Conservation (phyloP, 2,888 invertebrate genomes). For the Eristalis arbustorum region DNA sequence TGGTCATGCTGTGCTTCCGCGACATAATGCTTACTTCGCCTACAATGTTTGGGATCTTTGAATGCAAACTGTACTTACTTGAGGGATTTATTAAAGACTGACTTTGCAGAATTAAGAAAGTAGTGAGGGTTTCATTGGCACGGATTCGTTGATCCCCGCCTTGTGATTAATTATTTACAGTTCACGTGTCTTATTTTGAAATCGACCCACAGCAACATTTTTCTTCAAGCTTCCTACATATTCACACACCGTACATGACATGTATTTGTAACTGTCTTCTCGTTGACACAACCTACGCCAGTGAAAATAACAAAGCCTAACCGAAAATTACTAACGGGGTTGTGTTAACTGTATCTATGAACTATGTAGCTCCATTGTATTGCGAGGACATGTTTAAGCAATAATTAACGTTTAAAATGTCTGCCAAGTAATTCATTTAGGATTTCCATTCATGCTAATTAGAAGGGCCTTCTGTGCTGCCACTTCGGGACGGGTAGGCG, state of each 20-base stretch:
- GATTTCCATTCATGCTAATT: conserved; percentile 40
- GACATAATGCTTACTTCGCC: neutral
- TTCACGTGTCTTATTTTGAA: neutral
- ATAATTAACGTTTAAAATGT: conserved; percentile 46
- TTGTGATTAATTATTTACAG: neutral
- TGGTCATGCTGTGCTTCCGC: neutral
- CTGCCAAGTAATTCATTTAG: conserved; percentile 19
- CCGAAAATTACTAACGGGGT: neutral
- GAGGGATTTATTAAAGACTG: neutral
- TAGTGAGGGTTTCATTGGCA: neutral
- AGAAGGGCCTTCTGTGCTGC: neutral
- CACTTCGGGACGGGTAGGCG: neutral
- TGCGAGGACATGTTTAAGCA: conserved; percentile 30
- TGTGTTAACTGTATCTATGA: neutral
- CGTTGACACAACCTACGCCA: neutral
- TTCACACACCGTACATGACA: neutral
- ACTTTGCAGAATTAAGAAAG: neutral
- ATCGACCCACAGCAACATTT: neutral
- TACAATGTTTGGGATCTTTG: neutral
- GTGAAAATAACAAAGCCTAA: neutral
- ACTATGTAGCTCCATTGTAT: neutral
- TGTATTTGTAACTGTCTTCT: neutral
- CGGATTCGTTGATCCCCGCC: neutral
- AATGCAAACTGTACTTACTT: neutral
- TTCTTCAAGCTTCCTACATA: neutral